Evolutionary conservation across 2,797 vertebrate species (phyloP).

Genomic region (Fundulus diaphanus): DNA sequence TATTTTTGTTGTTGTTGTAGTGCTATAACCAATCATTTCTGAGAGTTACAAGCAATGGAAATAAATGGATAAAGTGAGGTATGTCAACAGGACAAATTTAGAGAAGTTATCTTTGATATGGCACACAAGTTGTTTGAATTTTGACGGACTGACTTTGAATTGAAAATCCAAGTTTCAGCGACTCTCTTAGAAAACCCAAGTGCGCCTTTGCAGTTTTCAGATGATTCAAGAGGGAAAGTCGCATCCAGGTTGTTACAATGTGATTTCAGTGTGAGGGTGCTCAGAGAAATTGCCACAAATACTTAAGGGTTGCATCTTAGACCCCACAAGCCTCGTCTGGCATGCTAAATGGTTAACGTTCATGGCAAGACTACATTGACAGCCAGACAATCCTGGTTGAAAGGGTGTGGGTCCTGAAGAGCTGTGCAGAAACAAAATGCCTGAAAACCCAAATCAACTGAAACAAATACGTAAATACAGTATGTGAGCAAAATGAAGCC

Average conservation of each 20-base stretch:
- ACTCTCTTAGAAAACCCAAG: not conserved
- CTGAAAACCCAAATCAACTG: not conserved
- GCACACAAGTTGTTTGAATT: not conserved
- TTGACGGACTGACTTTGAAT: not conserved
- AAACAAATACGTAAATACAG: not conserved
- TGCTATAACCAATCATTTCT: conserved; percentile 15
- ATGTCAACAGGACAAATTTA: conserved; percentile 10
- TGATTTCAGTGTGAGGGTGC: not conserved
- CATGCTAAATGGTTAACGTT: not conserved
- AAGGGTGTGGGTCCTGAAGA: not conserved
- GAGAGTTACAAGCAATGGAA: conserved; percentile 13
- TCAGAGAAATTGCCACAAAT: not conserved
- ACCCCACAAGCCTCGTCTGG: not conserved
- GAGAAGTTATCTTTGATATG: not conserved
- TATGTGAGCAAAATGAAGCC: not conserved
- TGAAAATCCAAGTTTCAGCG: not conserved
- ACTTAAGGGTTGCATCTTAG: not conserved
- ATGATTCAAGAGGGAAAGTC: not conserved
- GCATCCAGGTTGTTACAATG: not conserved
- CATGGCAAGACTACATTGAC: not conserved
- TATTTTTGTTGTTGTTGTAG: conserved; percentile 6
- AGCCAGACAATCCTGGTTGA: not conserved
- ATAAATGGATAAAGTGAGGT: conserved; percentile 19
- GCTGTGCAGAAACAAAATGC: too few species aligned
- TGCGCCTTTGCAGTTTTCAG: not conserved